Conservation (phyloP, 1,140 invertebrate species). For the Drosophila nebulosa region DNA sequence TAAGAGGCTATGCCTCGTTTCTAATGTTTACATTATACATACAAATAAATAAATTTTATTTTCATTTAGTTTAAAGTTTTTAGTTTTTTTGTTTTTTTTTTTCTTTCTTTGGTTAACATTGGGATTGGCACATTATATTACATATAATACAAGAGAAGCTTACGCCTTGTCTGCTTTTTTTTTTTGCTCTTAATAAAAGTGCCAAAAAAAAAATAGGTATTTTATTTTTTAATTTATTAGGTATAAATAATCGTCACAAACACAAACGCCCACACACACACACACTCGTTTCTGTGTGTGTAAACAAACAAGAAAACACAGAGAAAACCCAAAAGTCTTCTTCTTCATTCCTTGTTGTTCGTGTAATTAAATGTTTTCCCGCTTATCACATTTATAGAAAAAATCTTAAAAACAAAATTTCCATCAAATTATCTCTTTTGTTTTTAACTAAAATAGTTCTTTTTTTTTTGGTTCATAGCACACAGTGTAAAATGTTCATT, state of each 20-base stretch:
- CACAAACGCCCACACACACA: background rate
- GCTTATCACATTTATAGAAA: conserved; percentile 60
- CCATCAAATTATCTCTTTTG: conserved; percentile 32
- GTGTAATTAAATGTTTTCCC: conserved; percentile 52
- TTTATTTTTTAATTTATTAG: background rate
- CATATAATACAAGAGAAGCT: conserved; percentile 59
- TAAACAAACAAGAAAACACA: conserved; percentile 17
- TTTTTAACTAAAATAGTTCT: conserved; percentile 43
- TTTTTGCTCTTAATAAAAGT: conserved; percentile 23
- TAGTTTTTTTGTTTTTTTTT: background rate
- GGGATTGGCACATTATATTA: conserved; percentile 73
- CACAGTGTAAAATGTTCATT: conserved; percentile 54
- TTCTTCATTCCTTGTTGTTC: conserved; percentile 7
- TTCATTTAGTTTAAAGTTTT: conserved; percentile 2
- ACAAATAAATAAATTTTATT: conserved; percentile 43
- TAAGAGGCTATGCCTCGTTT: conserved; percentile 71
- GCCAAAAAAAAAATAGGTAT: background rate
- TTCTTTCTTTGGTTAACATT: conserved; percentile 52
- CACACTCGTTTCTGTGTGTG: background rate
- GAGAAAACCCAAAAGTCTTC: background rate
- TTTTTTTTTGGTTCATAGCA: conserved; percentile 45
- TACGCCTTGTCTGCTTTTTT: conserved; percentile 25
- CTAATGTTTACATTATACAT: conserved; percentile 63
- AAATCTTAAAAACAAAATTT: conserved; percentile 30
- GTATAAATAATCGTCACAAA: background rate